Conservation (phyloP, 1,140 invertebrate species). For the Platyscapa corneri region DNA sequence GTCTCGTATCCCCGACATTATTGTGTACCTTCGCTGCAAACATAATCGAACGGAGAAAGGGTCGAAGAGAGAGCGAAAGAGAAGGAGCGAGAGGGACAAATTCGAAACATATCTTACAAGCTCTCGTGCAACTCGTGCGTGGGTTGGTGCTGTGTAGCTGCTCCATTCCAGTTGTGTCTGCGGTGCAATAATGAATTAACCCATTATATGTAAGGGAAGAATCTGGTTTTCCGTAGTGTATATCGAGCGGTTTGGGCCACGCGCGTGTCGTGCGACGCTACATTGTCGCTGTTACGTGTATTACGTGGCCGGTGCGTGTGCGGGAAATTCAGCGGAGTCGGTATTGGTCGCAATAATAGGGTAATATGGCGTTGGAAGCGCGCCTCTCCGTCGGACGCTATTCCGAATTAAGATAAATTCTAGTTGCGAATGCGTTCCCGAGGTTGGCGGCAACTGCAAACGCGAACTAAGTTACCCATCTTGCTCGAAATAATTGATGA, state of each 20-base stretch:
- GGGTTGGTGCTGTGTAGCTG: neutral
- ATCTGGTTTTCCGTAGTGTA: slow-evolving; percentile 9
- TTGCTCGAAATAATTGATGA: neutral
- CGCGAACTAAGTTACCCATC: neutral
- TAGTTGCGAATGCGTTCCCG: neutral
- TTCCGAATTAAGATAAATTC: slow-evolving; percentile 16
- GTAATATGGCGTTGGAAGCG: neutral
- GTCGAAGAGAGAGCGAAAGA: neutral
- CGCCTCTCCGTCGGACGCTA: neutral
- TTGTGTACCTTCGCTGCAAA: too few species aligned
- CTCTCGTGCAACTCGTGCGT: neutral
- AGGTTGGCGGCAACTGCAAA: too few species aligned
- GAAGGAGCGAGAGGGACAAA: neutral
- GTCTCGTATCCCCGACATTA: too few species aligned
- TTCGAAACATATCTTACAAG: neutral
- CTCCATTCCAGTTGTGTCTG: neutral
- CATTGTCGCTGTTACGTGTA: neutral
- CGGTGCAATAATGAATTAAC: slow-evolving; percentile 14
- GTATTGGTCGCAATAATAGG: slow-evolving; percentile 15
- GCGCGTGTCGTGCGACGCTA: neutral
- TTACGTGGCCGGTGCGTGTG: neutral
- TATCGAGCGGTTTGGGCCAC: neutral
- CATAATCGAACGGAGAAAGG: neutral
- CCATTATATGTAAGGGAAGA: slow-evolving; percentile 18
- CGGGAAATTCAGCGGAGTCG: slow-evolving; percentile 9